Evolutionary conservation across 2,797 vertebrate species (phyloP), one percentile per base, ranked within the genome.

Genomic region (Gephyroberyx darwinii): DNA sequence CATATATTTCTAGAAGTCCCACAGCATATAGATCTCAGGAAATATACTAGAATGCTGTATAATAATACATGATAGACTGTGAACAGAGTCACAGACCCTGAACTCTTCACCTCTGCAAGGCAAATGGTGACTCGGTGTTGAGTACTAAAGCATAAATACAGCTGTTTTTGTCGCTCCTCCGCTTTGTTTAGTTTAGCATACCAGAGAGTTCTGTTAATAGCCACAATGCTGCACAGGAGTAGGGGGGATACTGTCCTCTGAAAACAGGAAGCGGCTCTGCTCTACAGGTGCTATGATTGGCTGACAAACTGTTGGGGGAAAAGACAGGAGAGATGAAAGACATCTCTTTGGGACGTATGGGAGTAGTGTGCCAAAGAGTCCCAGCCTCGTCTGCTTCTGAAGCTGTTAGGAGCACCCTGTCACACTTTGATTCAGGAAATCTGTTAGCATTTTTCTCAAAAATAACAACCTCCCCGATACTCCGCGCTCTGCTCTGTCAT

Each of bases 361-460:
- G 58, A 78, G 62, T 74, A 51, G 63, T 55, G 69, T 61, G 68
- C 80, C 68, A 65, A 56, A 39, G 64, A 66, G 63, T 69, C 62
- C 65, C 77, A 8, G 45, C 71, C 70, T 64, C n/a, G 35, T 54
- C 47, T 9, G 45, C 47, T 45, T 83, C 71, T 75, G 78, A 65
- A 77, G 69, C 79, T n/a, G 67, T 80, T 57, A 71, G 63, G 62
- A 85, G 52, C 56, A n/a, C 63, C 74, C 54, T 19, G 69, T 72
- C 75, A 78, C 78, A 81, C 84, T 88, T 89, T 88, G 82, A 86
- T 86, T 90, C 50, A 13, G 84, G 79, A 88, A 90, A 92, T 91
- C 85, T 92, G 87, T 89, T 84, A 60, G 83, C 82, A 82, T 87
- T 91, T 93, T 91, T 55, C 84, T 78, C 74, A 70, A 48, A 91